A percentile compares a stretch with the other conserved stretches of the same genome.
These are phyloP conservation scores for Drosophila ustulata DNA, from an alignment of 2,888 invertebrate genomes.

Conservation along the genomic window DNA sequence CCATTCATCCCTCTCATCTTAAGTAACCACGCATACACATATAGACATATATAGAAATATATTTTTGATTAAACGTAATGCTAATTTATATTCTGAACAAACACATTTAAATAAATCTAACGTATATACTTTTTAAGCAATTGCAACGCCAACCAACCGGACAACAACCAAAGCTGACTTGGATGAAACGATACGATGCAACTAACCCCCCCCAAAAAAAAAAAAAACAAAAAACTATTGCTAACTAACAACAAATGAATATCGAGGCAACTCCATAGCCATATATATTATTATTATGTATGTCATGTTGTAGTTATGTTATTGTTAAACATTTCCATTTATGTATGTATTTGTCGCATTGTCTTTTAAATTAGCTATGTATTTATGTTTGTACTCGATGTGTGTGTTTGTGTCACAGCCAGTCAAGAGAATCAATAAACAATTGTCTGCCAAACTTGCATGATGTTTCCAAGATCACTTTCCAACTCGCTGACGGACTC, in stretches of 20 bases:
- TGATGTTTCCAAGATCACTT: not conserved
- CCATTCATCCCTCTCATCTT: not conserved
- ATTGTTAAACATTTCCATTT: constrained; percentile 42
- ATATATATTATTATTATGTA: constrained; percentile 40
- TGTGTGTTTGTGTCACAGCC: constrained; percentile 40
- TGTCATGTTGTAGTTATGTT: constrained; percentile 57
- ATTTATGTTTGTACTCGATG: constrained; percentile 53
- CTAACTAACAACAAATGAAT: constrained; percentile 34
- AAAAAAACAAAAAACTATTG: constrained; percentile 8
- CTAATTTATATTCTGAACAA: constrained; percentile 45
- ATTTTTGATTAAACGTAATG: constrained; percentile 27
- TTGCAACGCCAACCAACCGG: constrained; percentile 35
- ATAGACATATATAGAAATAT: constrained; percentile 23
- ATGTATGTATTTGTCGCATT: constrained; percentile 29
- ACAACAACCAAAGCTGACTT: constrained; percentile 54
- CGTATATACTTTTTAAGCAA: constrained; percentile 43
- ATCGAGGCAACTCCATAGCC: constrained; percentile 8
- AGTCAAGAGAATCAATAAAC: constrained; percentile 62
- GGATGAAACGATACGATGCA: constrained; percentile 16
- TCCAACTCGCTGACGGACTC: not conserved
- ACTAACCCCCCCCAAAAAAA: constrained; percentile 4
- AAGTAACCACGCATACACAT: constrained; percentile 2
- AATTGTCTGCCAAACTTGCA: constrained; percentile 44
- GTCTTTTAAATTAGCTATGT: constrained; percentile 29
- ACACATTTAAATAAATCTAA: constrained; percentile 48